Percentiles rank a stretch among this genome's conserved stretches.
These are phyloP conservation scores for Podabrus alpinus DNA, from an alignment of 2,888 invertebrate species.

Conservation along the genomic window DNA sequence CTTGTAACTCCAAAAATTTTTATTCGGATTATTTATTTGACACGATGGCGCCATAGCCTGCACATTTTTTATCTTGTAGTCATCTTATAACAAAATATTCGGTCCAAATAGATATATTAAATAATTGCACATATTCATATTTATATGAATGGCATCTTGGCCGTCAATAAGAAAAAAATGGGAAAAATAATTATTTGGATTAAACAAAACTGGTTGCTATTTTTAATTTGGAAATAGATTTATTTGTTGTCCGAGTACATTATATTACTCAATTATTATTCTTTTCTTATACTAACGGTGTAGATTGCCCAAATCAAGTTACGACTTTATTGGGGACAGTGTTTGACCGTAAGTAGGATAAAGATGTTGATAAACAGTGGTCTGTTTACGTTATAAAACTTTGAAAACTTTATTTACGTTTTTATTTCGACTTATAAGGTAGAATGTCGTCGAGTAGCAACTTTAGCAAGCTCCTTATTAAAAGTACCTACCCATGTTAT, in stretches of 20 bases:
- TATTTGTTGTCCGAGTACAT: background rate
- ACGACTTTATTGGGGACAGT: no score
- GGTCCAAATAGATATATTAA: background rate
- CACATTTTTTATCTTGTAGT: background rate
- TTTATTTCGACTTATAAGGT: no score
- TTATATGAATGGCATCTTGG: background rate
- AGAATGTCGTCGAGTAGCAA: no score
- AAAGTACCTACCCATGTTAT: no score
- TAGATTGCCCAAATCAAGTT: no score
- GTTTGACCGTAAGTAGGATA: no score
- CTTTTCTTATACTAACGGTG: no score
- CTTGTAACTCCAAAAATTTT: background rate
- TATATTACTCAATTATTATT: background rate
- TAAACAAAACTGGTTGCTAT: background rate
- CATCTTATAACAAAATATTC: no score
- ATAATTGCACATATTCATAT: background rate
- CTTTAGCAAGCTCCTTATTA: no score
- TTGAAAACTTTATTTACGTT: no score
- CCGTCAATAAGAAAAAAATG: background rate
- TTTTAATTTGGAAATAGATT: background rate
- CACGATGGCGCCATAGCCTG: background rate
- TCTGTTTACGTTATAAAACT: no score
- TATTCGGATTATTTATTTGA: background rate
- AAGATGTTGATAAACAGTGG: no score
- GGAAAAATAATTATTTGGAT: background rate